These are phyloP conservation scores for Anguilla japonica DNA, from an alignment of 2,113 vertebrate genomes.

Conservation along the genomic window DNA sequence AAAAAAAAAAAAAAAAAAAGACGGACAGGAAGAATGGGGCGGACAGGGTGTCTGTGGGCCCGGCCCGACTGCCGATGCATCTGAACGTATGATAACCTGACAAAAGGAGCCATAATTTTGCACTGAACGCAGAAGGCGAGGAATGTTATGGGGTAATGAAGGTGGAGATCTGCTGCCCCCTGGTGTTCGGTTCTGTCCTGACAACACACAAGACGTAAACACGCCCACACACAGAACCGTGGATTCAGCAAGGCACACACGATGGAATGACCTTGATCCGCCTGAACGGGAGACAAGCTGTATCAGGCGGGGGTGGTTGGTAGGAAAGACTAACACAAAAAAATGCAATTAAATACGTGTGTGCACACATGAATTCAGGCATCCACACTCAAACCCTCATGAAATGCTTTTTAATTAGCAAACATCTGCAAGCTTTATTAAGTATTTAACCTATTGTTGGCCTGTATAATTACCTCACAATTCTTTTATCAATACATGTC, in stretches of 20 bases:
- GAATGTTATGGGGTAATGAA: neutral
- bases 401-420: neutral
- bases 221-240: neutral
- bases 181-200: slow-evolving; percentile 29
- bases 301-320: neutral
- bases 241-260: neutral
- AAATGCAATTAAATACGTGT: neutral
- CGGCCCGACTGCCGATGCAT: neutral
- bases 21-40: neutral
- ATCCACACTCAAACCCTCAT: neutral
- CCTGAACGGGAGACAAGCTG: neutral
- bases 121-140: neutral
- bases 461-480: neutral
- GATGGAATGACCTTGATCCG: neutral
- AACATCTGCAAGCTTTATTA: neutral
- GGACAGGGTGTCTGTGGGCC: neutral
- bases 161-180: slow-evolving; percentile 39
- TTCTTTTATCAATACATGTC: neutral
- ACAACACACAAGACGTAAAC: neutral
- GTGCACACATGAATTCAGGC: neutral
- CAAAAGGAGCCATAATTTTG: neutral
- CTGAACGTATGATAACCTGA: neutral
- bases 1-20: neutral
- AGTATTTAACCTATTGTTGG: neutral
- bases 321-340: neutral